These are phyloP conservation scores for Actinostola sp. DNA, from an alignment of 92 coral and sea anemone genomes.

Conservation along the genomic window DNA sequence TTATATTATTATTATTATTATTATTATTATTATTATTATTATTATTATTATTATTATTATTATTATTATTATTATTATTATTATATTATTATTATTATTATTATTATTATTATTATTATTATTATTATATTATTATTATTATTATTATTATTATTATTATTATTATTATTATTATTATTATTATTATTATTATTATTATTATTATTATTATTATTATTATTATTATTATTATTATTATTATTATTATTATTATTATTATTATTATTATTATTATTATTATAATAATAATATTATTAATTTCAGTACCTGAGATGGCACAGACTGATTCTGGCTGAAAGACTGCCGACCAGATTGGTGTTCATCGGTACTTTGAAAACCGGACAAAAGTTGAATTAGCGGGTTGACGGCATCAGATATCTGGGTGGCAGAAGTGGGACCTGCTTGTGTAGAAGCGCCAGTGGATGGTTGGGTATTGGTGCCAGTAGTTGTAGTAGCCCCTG, in stretches of 20 bases:
- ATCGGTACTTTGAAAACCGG: not conserved
- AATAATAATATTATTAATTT: not conserved
- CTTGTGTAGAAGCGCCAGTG: slow-evolving; percentile 6
- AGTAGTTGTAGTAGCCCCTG: slow-evolving; percentile 15
- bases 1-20: no score
- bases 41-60: no score
- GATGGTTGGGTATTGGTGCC: slow-evolving; percentile 14
- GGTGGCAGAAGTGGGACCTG: not conserved
- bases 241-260: not conserved
- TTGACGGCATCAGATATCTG: not conserved
- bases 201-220: not conserved
- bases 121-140: no score
- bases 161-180: not conserved
- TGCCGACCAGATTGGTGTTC: not conserved
- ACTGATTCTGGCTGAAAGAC: not conserved
- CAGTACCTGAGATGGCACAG: not conserved
- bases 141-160: no score
- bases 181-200: not conserved
- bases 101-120: no score
- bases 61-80: no score
- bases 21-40: no score
- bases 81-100: no score
- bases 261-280: no score
- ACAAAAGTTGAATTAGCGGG: slow-evolving; percentile 7
- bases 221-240: not conserved